Base-by-base conservation (phyloP, 1,140 invertebrate genomes). In the Drosophila baimaii region DNA sequence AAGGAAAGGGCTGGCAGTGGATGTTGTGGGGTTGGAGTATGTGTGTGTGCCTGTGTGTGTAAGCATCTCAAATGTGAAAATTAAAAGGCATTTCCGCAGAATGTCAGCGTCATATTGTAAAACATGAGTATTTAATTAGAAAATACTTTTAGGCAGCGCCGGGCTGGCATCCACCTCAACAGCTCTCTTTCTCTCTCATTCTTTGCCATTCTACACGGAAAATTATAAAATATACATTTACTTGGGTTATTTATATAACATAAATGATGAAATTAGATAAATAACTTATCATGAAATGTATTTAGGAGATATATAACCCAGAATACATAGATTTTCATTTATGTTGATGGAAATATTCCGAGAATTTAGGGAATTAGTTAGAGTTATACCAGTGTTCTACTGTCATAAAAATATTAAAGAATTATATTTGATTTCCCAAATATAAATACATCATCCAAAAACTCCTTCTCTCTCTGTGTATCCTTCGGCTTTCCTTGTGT, bases 101-200 rank as follows among this genome's bases (percentile, higher is more conserved):
- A 89, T 89, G 84, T 89, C 84, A 88, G 88, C 89, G 89, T 88
- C 88, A 90, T 90, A 90, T 90, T 90, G 88, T 90, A 81, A 90
- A 90, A 90, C 88, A 90, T 90, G 89, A 84, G 78, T 77, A 89
- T 90, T 90, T 90, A 90, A 90, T 90, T 90, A 90, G 89, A 90
- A 90, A 90, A 90, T 85, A 88, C 85, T 81, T 84, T 80, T 75
- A 82, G 65, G 68, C 72, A 71, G 29, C 43, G 51, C 59, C 37
- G 25, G 44, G 49, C 69, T 63, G 65, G 66, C 58, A 51, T 31
- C 23, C 37, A 33, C 71, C 54, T 51, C 33, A 39, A 41, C 37
- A 59, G 55, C 37, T 27, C 8, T 39, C 46, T 44, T 27, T 33
- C 37, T 27, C 8, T 39, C 46, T 44, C 31, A 35, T 31, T 41